These are phyloP conservation scores for Brachionus rotundiformis DNA, from an alignment of 1,140 invertebrate genomes.

Conservation along the genomic window DNA sequence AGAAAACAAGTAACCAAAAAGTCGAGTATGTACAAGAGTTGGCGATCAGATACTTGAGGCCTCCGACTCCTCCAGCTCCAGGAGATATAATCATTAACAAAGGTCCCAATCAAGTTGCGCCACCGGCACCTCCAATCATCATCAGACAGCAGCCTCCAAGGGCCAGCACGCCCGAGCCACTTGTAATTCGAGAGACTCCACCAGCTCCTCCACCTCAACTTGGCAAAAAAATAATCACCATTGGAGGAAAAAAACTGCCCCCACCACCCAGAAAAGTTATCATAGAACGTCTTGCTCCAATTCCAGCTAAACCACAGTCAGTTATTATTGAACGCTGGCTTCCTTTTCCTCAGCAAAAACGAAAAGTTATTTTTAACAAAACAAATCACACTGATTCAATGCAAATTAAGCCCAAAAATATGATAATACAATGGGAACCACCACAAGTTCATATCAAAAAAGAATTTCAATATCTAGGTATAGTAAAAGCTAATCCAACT, in stretches of 20 bases:
- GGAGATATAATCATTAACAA: conserved; percentile 44
- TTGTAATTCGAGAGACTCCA: conserved; percentile 38
- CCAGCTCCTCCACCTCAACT: conserved; percentile 17
- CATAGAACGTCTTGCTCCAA: conserved; percentile 29
- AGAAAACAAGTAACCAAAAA: neutral
- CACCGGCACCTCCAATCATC: conserved; percentile 50
- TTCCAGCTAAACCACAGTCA: conserved; percentile 47
- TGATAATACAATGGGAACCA: conserved; percentile 52
- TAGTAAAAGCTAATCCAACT: conserved; percentile 6
- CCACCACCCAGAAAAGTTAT: conserved; percentile 47
- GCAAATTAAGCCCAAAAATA: conserved; percentile 2
- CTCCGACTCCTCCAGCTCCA: conserved; percentile 47
- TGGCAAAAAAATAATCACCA: conserved; percentile 19
- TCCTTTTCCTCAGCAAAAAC: conserved; percentile 18
- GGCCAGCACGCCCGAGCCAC: conserved; percentile 24
- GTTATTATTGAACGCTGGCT: conserved; percentile 51
- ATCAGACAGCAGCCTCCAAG: conserved; percentile 45
- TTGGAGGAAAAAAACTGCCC: neutral
- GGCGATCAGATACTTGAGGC: conserved; percentile 44
- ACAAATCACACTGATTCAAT: neutral
- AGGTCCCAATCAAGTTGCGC: neutral
- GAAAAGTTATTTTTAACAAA: conserved; percentile 50
- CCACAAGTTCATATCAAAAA: conserved; percentile 16
- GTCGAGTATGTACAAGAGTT: conserved; percentile 43
- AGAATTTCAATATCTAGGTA: conserved; percentile 29